These are phyloP conservation scores for Papilio protenor DNA, from an alignment of 2,888 invertebrate genomes.

Conservation along the genomic window DNA sequence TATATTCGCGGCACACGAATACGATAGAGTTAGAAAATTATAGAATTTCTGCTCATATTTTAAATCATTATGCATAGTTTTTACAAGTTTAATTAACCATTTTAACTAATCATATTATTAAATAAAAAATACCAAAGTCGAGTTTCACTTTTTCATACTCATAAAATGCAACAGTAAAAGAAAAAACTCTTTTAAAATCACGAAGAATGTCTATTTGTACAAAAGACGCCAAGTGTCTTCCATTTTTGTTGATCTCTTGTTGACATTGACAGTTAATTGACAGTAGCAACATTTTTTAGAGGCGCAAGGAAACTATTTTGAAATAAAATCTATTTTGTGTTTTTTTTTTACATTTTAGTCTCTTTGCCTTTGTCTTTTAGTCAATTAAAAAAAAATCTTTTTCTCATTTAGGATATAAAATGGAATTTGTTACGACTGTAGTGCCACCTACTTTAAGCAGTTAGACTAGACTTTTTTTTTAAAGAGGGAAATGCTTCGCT, in stretches of 20 bases:
- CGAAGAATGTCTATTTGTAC: slow-evolving; percentile 68
- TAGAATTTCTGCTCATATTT: slow-evolving; percentile 64
- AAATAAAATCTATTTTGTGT: neutral
- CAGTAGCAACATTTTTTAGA: slow-evolving; percentile 43
- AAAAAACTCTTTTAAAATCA: slow-evolving; percentile 46
- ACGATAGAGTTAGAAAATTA: slow-evolving; percentile 73
- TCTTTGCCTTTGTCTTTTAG: neutral
- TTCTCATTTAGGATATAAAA: no score
- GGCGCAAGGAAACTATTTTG: neutral
- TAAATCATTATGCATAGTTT: slow-evolving; percentile 16
- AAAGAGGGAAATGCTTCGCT: no score
- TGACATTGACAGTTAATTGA: slow-evolving; percentile 42
- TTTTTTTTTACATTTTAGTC: neutral
- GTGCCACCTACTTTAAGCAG: no score
- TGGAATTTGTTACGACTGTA: no score
- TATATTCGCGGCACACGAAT: slow-evolving; percentile 63
- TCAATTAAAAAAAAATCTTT: no score
- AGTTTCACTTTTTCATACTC: slow-evolving; percentile 24
- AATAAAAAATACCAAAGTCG: slow-evolving; percentile 42
- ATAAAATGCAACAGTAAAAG: slow-evolving; percentile 3
- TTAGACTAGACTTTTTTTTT: no score
- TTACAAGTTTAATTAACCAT: neutral
- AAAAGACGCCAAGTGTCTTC: slow-evolving; percentile 65
- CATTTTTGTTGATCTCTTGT: slow-evolving; percentile 53
- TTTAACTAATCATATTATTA: neutral